phyloP scores from a whole-genome alignment of 2,113 vertebrate species.

The Gallinago paraguaiae region DNA sequence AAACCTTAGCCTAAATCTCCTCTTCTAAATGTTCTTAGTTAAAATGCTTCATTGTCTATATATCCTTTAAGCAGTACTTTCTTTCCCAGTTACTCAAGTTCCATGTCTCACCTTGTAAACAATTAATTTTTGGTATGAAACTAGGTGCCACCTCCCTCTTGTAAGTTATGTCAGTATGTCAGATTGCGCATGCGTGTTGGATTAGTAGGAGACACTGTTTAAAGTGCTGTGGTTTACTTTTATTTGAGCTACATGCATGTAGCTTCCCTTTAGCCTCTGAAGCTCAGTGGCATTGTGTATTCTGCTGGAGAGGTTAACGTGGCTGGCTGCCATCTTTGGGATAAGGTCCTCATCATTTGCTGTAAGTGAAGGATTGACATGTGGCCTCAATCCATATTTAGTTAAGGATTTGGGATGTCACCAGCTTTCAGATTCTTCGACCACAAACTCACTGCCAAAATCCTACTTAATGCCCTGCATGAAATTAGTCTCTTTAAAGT shows the following conservation, averaged over 20 bases:
- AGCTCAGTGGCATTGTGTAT: neutral
- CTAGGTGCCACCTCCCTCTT: neutral
- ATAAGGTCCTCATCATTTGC: neutral
- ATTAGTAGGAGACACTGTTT: neutral
- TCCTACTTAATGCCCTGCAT: constrained; percentile 30
- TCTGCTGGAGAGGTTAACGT: neutral
- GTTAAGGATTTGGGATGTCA: constrained; percentile 59
- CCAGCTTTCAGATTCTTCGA: constrained; percentile 37
- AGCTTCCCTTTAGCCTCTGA: neutral
- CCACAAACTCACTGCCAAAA: constrained; percentile 14
- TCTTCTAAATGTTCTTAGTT: neutral
- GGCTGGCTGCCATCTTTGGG: constrained; percentile 12
- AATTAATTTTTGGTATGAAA: neutral
- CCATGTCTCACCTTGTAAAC: neutral
- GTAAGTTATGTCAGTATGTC: neutral
- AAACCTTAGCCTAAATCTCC: neutral
- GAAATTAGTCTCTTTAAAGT: constrained; percentile 44
- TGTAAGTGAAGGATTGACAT: constrained; percentile 40
- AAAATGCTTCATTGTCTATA: neutral
- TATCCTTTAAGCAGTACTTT: neutral
- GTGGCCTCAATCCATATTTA: constrained; percentile 52
- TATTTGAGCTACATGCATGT: neutral
- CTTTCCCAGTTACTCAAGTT: neutral
- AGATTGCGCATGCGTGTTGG: fast-evolving
- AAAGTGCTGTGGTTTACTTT: neutral